These are phyloP conservation scores for Tryphoninae sp. DNA, from an alignment of 2,888 invertebrate species.

Conservation along the genomic window DNA sequence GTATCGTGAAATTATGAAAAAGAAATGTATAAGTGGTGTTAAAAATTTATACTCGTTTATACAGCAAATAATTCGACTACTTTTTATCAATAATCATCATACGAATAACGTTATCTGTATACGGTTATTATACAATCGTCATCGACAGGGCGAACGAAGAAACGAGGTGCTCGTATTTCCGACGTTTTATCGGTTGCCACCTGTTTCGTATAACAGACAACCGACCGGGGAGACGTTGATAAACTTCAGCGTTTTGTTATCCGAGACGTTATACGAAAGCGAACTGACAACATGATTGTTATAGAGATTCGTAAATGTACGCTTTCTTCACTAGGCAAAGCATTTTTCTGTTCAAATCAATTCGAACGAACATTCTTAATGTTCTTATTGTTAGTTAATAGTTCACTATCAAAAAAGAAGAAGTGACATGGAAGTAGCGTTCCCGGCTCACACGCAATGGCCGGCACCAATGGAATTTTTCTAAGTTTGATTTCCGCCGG, in stretches of 20 bases:
- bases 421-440: too few species aligned
- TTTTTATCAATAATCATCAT: not conserved
- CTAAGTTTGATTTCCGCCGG: too few species aligned
- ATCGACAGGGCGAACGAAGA: slow-evolving; percentile 58
- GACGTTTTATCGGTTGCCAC: slow-evolving; percentile 38
- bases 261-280: slow-evolving; percentile 38
- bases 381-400: not conserved
- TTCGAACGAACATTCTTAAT: not conserved
- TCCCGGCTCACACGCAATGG: too few species aligned
- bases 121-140: slow-evolving; percentile 46
- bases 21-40: too few species aligned
- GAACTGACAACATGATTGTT: slow-evolving; percentile 36
- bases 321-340: not conserved
- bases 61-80: not conserved
- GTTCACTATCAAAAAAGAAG: too few species aligned
- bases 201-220: slow-evolving; percentile 70
- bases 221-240: slow-evolving; percentile 33
- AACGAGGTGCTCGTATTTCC: slow-evolving; percentile 52
- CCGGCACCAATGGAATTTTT: too few species aligned
- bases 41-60: too few species aligned
- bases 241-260: slow-evolving; percentile 35
- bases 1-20: too few species aligned
- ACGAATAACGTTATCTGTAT: slow-evolving; percentile 46
- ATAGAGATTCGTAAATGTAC: slow-evolving; percentile 24
- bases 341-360: not conserved